Evolutionary conservation across 1,140 invertebrate genomes (phyloP).

Genomic region (Leguminivora glycinivorella): DNA sequence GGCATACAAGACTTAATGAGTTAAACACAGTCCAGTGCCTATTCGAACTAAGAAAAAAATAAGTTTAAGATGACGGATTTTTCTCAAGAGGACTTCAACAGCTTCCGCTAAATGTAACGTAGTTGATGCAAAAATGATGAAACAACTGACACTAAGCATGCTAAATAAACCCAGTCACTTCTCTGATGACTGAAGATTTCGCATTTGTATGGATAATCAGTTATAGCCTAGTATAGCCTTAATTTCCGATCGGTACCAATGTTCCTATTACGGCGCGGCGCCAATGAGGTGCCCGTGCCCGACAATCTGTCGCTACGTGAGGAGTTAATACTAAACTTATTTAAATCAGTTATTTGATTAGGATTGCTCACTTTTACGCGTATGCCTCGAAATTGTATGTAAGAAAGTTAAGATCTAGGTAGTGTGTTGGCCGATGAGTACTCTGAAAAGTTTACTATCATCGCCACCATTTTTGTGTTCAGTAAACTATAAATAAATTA

Average conservation of each 20-base stretch:
- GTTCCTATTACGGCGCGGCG: conserved; percentile 44
- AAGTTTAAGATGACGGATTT: not conserved
- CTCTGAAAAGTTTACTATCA: too few relatives aligned
- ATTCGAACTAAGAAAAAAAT: too few relatives aligned
- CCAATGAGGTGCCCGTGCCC: conserved; percentile 36
- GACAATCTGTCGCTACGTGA: conserved; percentile 35
- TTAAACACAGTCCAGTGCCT: too few relatives aligned
- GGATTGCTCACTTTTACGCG: not conserved
- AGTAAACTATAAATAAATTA: too few relatives aligned
- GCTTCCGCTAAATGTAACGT: not conserved
- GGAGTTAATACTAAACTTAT: conserved; percentile 24
- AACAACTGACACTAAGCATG: not conserved
- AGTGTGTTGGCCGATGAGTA: too few relatives aligned
- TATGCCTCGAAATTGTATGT: not conserved
- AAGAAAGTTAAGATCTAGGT: too few relatives aligned
- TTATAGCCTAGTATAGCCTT: conserved; percentile 40
- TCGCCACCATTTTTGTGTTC: too few relatives aligned
- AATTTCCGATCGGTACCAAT: conserved; percentile 53
- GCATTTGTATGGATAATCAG: conserved; percentile 6
- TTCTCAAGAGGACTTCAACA: too few relatives aligned
- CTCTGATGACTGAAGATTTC: not conserved
- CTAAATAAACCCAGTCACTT: not conserved
- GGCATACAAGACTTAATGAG: too few relatives aligned
- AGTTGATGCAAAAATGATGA: too few relatives aligned
- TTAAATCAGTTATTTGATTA: not conserved